phyloP scores from a whole-genome alignment of 2,113 vertebrate species.

The Phaethornis superciliosus region DNA sequence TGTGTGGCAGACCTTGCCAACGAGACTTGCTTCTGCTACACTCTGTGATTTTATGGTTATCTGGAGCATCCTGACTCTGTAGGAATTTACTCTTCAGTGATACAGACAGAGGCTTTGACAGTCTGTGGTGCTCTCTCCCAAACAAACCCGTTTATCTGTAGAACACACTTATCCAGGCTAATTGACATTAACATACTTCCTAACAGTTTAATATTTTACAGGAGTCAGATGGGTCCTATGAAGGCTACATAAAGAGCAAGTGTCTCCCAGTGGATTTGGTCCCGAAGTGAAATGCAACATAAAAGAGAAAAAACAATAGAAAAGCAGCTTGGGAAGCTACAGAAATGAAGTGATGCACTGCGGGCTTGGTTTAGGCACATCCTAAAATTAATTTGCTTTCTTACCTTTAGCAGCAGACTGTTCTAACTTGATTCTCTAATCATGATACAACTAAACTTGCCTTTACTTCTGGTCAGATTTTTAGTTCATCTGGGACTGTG shows the following conservation, averaged over 20 bases:
- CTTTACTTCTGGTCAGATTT: background rate
- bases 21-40: background rate
- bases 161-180: slow-evolving; percentile 21
- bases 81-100: slow-evolving; percentile 36
- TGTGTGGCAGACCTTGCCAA: background rate
- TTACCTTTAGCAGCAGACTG: background rate
- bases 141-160: slow-evolving; percentile 43
- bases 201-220: slow-evolving; percentile 64
- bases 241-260: background rate
- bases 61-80: slow-evolving; percentile 36
- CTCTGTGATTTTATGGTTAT: slow-evolving; percentile 19
- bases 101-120: background rate
- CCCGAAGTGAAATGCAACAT: background rate
- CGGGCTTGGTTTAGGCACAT: background rate
- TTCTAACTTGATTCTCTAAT: background rate
- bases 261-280: background rate
- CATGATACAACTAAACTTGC: background rate
- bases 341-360: background rate
- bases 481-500: background rate
- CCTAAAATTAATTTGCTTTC: background rate
- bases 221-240: background rate
- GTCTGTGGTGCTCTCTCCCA: background rate
- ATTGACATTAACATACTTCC: slow-evolving; percentile 24
- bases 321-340: background rate
- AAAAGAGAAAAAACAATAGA: background rate